Evolutionary conservation across 2,113 vertebrate genomes (phyloP).

Genomic region (Cacatua alba): DNA sequence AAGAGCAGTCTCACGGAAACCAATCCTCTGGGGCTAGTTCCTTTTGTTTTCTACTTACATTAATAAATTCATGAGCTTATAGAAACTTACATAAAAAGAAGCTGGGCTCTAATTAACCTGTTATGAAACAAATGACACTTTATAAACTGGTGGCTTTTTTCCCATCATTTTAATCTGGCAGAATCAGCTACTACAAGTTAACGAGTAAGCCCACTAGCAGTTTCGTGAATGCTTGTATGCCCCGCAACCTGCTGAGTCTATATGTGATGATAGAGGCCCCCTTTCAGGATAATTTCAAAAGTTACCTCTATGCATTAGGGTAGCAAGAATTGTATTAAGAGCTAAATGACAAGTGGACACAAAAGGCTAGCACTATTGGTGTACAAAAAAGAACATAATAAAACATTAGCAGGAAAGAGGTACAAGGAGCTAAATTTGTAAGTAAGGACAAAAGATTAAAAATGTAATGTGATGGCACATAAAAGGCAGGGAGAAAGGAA

Average conservation of each 20-base stretch:
- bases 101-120: neutral
- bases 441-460: neutral
- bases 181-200: neutral
- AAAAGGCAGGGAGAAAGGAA: neutral
- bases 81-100: neutral
- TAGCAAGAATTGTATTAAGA: neutral
- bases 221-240: neutral
- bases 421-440: neutral
- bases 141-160: neutral
- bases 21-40: neutral
- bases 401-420: neutral
- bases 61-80: neutral
- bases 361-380: neutral
- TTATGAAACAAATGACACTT: neutral
- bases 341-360: neutral
- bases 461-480: neutral
- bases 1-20: neutral
- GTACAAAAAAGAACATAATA: neutral
- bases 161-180: neutral
- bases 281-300: neutral
- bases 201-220: neutral
- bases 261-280: fast-evolving
- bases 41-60: neutral
- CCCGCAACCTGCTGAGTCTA: neutral
- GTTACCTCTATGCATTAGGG: neutral